Evolutionary conservation across 53 echinoderm and acorn worm genomes (phyloP), one percentile per base, ranked within the genome.

Genomic region (Zoroaster sp.): DNA sequence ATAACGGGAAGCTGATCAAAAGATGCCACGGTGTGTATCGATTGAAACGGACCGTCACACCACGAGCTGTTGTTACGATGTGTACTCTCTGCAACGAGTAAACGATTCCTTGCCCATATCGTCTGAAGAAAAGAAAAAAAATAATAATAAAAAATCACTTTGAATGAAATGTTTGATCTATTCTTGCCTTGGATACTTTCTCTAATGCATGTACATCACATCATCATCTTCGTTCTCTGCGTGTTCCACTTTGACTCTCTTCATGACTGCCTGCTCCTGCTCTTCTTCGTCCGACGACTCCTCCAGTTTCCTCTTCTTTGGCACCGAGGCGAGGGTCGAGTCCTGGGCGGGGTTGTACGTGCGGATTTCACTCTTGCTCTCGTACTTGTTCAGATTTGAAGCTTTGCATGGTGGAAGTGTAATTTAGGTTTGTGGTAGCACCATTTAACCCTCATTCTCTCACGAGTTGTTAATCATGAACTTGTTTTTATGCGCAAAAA

Each of bases 1-100:
- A 94, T 98, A 53, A 96, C 93, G 0, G 98, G 98, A 20, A 98
- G 89, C 45, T 98, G 98, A 74, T 98, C 98, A 91, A 98, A 98
- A 2, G 98, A 94, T 11, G 98, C 96, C 34, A 96, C 92, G 1
- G 98, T 96, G 55, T 96, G 94, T 32, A 98, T 98, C 35, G 95
- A 95, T 75, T 98, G 98, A 91, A 92, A 96, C 1, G 98, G 93
- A 68, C 92, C 87, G 15, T 93, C 94, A 39, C 90, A 73, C 93
- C 88, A 95, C 2, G 72, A 66, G 31, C 53, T 88, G 52, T 73
- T 89, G 32, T 88, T 89, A 20, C 70, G 81, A 12, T 94, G 92
- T 35, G 88, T 89, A 11, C 52, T 88, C 30, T 90, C 91, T 18
- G 90, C 92, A 23, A 97, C 92, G n/a, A 38, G 74, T 28, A 88